Conservation (phyloP, 2,113 vertebrate species). For the Odobenus rosmarus region DNA sequence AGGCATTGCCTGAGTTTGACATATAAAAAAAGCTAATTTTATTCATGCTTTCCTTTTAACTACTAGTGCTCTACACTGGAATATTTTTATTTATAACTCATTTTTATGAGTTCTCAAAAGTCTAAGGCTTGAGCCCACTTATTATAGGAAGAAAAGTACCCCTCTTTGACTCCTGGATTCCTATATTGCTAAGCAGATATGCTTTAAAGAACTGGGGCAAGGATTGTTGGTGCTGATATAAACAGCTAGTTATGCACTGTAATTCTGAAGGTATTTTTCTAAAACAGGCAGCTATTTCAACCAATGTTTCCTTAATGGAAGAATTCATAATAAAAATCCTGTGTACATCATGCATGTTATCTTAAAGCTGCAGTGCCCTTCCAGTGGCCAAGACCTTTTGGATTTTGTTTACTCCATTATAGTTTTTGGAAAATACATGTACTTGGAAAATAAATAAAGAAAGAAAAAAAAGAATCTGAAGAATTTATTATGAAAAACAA, state of each 20-base stretch:
- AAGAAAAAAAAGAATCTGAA: neutral
- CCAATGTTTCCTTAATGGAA: slow-evolving; percentile 73
- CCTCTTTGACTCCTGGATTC: slow-evolving; percentile 76
- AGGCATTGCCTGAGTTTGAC: neutral
- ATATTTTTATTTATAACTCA: neutral
- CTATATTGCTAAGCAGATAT: slow-evolving; percentile 61
- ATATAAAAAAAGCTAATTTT: slow-evolving; percentile 24
- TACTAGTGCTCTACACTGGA: neutral
- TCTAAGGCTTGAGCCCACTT: slow-evolving; percentile 43
- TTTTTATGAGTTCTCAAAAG: slow-evolving; percentile 50
- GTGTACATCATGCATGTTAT: slow-evolving; percentile 53
- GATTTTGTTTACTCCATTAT: slow-evolving; percentile 44
- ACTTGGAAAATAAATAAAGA: neutral
- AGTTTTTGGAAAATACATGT: slow-evolving; percentile 26
- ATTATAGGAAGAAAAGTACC: slow-evolving; percentile 67
- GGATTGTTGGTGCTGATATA: slow-evolving; percentile 73
- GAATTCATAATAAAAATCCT: slow-evolving; percentile 73
- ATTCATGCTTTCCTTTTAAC: neutral
- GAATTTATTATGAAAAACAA: slow-evolving; percentile 1
- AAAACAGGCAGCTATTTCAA: slow-evolving; percentile 79
- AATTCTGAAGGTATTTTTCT: slow-evolving; percentile 80
- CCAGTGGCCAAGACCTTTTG: slow-evolving; percentile 23
- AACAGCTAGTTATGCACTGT: slow-evolving; percentile 72
- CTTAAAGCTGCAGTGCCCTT: slow-evolving; percentile 62
- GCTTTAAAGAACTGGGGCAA: slow-evolving; percentile 41